Base-by-base conservation (phyloP, 2,888 invertebrate species). In the Eledone cirrhosa region DNA sequence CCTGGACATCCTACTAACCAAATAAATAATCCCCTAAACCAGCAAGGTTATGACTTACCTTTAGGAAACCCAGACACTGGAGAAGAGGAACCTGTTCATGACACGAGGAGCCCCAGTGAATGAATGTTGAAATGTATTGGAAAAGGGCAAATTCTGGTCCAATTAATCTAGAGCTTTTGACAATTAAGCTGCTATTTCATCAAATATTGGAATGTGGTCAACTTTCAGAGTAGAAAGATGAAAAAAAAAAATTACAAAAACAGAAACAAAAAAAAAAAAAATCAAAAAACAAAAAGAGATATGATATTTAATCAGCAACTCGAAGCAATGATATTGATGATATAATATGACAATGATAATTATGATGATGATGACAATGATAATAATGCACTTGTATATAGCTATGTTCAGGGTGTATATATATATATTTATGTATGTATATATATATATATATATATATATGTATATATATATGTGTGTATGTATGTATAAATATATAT, bases 1-100 rank as follows among this genome's bases (percentile, higher is more conserved):
- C 77, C 76, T 59, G 81, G 80, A 33, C 82, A 81, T 24, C 85
- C 84, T 31, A 84, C 83, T 80, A 86, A 87, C 81, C 87, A 87
- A 81, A 87, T 87, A 77, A 87, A 84, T 82, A 87, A 87, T 82
- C 86, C 85, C 77, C 81, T 86, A 29, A 86, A 85, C 77, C 84
- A 85, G 69, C 83, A 83, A 69, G 67, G 78, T 4, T n/a, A 19
- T 41, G 16, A 31, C 22, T 19, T 22, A 41, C 69, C 77, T 48
- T 31, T 79, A 48, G 83, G 83, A 27, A 85, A 84, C 77, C 79
- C 82, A 24, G 86, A 86, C 33, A 85, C 85, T 13, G 85, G 84
- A 2, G 85, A 84, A 74, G 86, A 85, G 72, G 84, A 85, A 48
- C 65, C 47, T 48, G 65, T 19, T 63, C 78, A 65, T 48, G 77